Base-by-base conservation (phyloP, 2,888 invertebrate genomes). In the Dynastes hyllus region DNA sequence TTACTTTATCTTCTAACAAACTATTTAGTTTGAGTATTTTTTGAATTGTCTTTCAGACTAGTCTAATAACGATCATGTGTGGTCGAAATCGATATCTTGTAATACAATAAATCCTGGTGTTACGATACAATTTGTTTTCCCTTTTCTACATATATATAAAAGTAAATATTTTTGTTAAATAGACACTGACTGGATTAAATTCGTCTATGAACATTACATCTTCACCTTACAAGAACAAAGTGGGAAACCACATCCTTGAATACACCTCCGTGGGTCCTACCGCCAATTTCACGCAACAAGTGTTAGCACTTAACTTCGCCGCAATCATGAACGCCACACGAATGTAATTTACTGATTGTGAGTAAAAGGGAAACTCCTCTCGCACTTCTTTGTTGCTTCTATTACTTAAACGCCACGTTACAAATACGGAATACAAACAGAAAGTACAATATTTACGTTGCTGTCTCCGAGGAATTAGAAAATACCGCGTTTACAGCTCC, bases 271-370 rank as follows among this genome's bases (percentile, higher is more conserved):
- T 29, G 1, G 22, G n/a, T 32, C 8, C 27, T 69, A 51, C 51
- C 29, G 51, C 4, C 50, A 50, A 29, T 69, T 61, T 75, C 11
- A 45, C 45, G 58, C 40, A 73, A 58, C 73, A 75, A 75, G 73
- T 73, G 61, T 27, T 22, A 27, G 45, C 40, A 61, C 58, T 58
- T 58, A 69, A 73, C 16, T 61, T 61, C 45, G 45, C 40, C 67
- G 50, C 45, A 67, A 40, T 40, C 67, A 50, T 6, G 45, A 32
- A 16, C 32, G 5, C 32, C 37, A 58, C 40, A 37, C n/a, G 45
- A 45, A 61, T 22, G 45, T 40, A 61, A 75, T 50, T 63, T 22
- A 16, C 22, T 8, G 8, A 22, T 61, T 27, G 16, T 61, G 13
- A 61, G 11, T 29, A 32, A 40, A 22, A 58, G 8, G 4, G 22